phyloP scores from a whole-genome alignment of 1,140 invertebrate genomes.

The Macrocentrus cingulum region DNA sequence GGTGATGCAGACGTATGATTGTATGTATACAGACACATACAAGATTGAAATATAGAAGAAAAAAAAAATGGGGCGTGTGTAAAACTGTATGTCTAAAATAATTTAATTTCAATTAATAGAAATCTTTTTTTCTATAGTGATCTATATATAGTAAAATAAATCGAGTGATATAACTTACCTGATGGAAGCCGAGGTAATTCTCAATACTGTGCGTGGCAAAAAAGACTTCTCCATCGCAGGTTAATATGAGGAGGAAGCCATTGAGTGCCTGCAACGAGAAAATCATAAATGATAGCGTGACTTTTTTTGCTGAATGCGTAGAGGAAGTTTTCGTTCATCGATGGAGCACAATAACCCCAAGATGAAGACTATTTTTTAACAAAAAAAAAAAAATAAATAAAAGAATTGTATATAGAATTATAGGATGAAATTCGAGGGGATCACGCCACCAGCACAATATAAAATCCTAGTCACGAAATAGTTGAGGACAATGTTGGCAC shows the following conservation, averaged over 20 bases:
- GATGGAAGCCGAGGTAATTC: constrained; percentile 99
- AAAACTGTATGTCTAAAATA: neutral
- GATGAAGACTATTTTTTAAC: neutral
- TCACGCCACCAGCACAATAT: constrained; percentile 9
- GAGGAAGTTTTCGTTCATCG: neutral
- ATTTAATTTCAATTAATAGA: too few species aligned
- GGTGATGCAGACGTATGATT: too few species aligned
- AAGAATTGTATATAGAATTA: neutral
- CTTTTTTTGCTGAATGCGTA: constrained; percentile 23
- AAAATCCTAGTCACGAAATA: constrained; percentile 9
- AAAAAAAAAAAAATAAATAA: neutral
- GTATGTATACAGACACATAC: neutral
- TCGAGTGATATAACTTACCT: too few species aligned
- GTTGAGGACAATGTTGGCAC: constrained; percentile 13
- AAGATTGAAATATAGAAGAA: neutral
- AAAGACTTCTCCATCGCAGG: constrained; percentile 98
- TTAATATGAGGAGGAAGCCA: constrained; percentile 97
- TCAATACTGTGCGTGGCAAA: constrained; percentile 99
- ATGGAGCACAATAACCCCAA: neutral
- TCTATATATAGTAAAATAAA: too few species aligned
- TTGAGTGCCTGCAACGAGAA: constrained; percentile 87
- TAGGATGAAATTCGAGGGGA: neutral
- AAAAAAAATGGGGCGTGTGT: neutral
- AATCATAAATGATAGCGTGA: constrained; percentile 7
- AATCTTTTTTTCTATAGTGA: too few species aligned